These are phyloP conservation scores for Drosophila anomelani DNA, from an alignment of 2,888 invertebrate genomes.

Conservation along the genomic window DNA sequence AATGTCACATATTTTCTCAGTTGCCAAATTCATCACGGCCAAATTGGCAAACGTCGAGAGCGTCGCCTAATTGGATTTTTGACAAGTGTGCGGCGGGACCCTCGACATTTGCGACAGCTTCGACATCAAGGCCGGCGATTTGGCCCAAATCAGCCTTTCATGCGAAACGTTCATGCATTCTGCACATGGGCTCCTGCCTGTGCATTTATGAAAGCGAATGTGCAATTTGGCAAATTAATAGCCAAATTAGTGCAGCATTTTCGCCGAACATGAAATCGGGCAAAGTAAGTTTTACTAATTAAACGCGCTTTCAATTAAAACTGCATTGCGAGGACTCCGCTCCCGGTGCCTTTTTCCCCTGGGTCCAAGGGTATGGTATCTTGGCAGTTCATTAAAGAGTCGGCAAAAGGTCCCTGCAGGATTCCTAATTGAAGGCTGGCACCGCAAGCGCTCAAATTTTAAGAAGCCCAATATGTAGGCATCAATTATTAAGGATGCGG, in stretches of 20 bases:
- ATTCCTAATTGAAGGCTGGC: constrained; percentile 36
- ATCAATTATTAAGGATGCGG: constrained; percentile 50
- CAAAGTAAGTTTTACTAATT: constrained; percentile 65
- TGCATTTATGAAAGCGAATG: constrained; percentile 52
- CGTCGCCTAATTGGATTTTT: constrained; percentile 68
- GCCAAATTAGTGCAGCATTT: constrained; percentile 48
- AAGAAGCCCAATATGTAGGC: constrained; percentile 23
- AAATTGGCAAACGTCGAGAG: constrained; percentile 49
- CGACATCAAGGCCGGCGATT: constrained; percentile 32
- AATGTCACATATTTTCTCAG: not conserved
- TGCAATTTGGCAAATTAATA: constrained; percentile 63
- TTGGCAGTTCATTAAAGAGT: constrained; percentile 39
- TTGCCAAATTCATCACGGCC: constrained; percentile 44
- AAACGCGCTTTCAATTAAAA: constrained; percentile 61
- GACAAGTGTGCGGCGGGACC: constrained; percentile 52
- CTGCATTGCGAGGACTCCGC: constrained; percentile 30
- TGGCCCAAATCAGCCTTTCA: constrained; percentile 25
- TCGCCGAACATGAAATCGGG: constrained; percentile 42
- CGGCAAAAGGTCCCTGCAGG: constrained; percentile 19
- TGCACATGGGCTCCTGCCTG: constrained; percentile 4
- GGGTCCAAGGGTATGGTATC: constrained; percentile 22
- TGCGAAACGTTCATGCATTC: constrained; percentile 22
- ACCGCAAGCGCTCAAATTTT: constrained; percentile 21
- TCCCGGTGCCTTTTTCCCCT: not conserved
- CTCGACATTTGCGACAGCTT: constrained; percentile 22